Evolutionary conservation across 64 coral and sea anemone genomes (phyloP), one percentile per base, ranked within the genome.

Genomic region (Trachythela sp.): DNA sequence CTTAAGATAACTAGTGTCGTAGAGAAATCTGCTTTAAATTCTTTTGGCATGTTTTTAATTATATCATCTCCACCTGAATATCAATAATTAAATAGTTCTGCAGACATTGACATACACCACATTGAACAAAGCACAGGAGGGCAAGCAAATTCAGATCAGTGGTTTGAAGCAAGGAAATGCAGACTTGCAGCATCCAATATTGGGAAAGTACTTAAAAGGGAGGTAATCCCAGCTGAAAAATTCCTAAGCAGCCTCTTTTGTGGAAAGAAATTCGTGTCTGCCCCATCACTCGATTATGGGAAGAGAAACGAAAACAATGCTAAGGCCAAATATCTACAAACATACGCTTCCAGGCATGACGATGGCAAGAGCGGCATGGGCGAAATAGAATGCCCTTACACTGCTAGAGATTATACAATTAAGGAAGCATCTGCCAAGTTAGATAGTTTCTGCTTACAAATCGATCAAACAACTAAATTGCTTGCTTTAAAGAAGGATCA

Each of bases 1-100:
- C 43, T 89, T 89, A 13, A 89, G 48, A 89, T 89, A 31, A 80
- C 87, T 27, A 89, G 87, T 22, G 87, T 32, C 11, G 20, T 83
- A 31, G 87, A 64, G 30, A 89, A 89, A 50, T 89, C 87, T n/a
- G 86, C 87, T 76, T 89, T 89, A 50, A 31, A 89, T 89, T 72
- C 35, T 76, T 77, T 49, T 22, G 68, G 87, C 87, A 89, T 89
- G 20, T 89, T 30, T 13, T 75, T 50, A 76, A 89, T 89, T 45
- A 89, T 89, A 26, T 15, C 70, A 89, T 89, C 87, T 89, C 45
- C 87, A 70, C 39, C 60, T 40, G 87, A 75, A 70, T 39, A 40
- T 76, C 30, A 88, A 76, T 10, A 68, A 70, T 42, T 71, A 88
- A 88, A 71, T 42, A 88, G 70, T 43, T n/a, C 34, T 88, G 29